Evolutionary conservation across 2,888 invertebrate species (phyloP), one percentile per base, ranked within the genome.

Genomic region (Machimus atricapillus): DNA sequence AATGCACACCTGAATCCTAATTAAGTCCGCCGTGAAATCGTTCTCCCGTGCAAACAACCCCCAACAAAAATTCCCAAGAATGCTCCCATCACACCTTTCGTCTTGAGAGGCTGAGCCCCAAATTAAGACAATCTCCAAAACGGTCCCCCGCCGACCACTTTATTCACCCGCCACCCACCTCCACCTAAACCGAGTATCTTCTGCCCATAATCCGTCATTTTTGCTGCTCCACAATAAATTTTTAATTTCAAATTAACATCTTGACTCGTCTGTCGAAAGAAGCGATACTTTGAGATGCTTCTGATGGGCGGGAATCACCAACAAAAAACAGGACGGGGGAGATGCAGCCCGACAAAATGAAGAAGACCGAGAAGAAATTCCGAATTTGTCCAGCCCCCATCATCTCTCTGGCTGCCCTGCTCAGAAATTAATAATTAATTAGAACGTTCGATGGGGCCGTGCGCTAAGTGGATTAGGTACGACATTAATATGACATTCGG

Each of bases 341-440:
- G 23, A 37, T 46, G 78, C 77, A 40, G 2, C 37, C 37, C 9
- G 40, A n/a, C 37, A 73, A 23, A 43, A 12, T 6, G 12, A 12
- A 43, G 40, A 14, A 76, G 37, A n/a, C 19, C 43, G 16, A 34
- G 76, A 76, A 31, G 76, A 34, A 7, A n/a, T 34, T n/a, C 43
- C 12, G 14, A 46, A 46, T 4, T 14, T 14, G 43, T 46, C 73
- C 73, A 27, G 5, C 31, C 6, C 73, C 73, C 23, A 34, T 19
- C 76, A 76, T 37, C 6, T 12, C 23, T 23, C n/a, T 12, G 27
- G 19, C 27, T 19, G 23, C 66, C 27, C 46, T 12, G 6, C 78
- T 40, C 40, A 43, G 19, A 56, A 82, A 82, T 82, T 82, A 82
- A 82, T 58, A 58, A 82, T 82, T 82, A 82, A 82, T 82, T 66